A percentile compares a stretch with the other conserved stretches of the same genome.
phyloP scores from a whole-genome alignment of 2,888 invertebrate species.

The Chaitophorus viminalis region DNA sequence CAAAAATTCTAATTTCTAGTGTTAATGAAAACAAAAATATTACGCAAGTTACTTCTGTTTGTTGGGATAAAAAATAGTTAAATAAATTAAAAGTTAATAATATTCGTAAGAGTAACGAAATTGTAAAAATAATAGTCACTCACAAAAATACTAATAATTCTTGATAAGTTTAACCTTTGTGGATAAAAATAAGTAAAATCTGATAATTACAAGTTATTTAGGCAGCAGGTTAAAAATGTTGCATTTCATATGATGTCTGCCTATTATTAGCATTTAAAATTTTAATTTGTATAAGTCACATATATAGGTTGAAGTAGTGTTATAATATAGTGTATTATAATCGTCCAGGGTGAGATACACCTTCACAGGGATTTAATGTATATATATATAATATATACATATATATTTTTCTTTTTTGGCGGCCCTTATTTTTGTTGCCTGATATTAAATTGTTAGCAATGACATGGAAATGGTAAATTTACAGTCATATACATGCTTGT shows the following conservation, averaged over 20 bases:
- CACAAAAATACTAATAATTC: conserved; percentile 36
- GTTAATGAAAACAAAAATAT: conserved; percentile 51
- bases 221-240: conserved; percentile 5
- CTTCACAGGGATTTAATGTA: conserved; percentile 25
- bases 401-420: conserved; percentile 13
- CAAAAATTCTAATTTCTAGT: conserved; percentile 48
- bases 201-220: conserved; percentile 15
- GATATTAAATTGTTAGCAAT: conserved; percentile 46
- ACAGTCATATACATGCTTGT: conserved; percentile 21
- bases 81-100: conserved; percentile 16
- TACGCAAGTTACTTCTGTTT: conserved; percentile 22
- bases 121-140: conserved; percentile 21
- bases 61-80: not conserved
- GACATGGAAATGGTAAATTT: conserved; percentile 10
- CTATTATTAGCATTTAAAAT: not conserved
- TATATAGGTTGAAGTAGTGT: conserved; percentile 22
- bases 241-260: not conserved
- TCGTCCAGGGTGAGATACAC: conserved; percentile 2
- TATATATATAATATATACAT: conserved; percentile 28
- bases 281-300: conserved; percentile 39
- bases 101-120: conserved; percentile 26
- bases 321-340: conserved; percentile 14
- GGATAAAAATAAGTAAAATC: not conserved
- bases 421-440: conserved; percentile 39
- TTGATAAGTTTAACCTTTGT: not conserved